Evolutionary conservation across 2,888 invertebrate species (phyloP), one percentile per base, ranked within the genome.

Genomic region (Cosmorhoe ocellata): DNA sequence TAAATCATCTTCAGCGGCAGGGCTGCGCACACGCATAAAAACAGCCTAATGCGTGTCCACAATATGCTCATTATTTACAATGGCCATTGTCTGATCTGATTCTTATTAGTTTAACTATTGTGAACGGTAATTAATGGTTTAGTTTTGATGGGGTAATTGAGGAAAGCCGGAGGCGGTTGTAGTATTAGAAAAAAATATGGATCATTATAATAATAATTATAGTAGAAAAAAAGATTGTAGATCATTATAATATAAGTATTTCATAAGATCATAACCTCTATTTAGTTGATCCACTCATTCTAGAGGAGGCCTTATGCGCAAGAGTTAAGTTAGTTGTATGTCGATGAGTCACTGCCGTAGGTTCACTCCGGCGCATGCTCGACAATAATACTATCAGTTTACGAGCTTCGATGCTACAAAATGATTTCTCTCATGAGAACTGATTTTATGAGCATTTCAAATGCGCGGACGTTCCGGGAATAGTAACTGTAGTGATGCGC

Each of bases 351-450:
- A 27, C 12, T 30, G 10, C 18, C 13, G 9, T 9, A 38, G 9
- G 27, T 18, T 24, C 22, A 39, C 26, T 34, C 22, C 34, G 27
- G 28, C 34, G 14, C 31, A 24, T 26, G 12, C 53, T 51, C 44
- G 57, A 58, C 60, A 58, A 32, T 56, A 60, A 58, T 44, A 37
- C 46, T 42, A 44, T 51, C 58, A 55, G 37, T 58, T 58, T 58
- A 60, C 50, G 58, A 57, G 45, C 39, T 22, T 31, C 22, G 52
- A 42, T 37, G 46, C 41, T 49, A 54, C 56, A 45, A 49, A 51
- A 56, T 40, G 45, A 48, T 53, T 48, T 36, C 51, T 56, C 45
- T 48, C 56, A 55, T 59, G 64, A 64, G 63, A 63, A 63, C 57
- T 53, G 44, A 58, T 62, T 62, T 64, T 56, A 62, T 44, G 57